Percentiles rank a stretch among this genome's conserved stretches.
Conservation (phyloP, 2,888 invertebrate genomes). For the Metellina segmentata region DNA sequence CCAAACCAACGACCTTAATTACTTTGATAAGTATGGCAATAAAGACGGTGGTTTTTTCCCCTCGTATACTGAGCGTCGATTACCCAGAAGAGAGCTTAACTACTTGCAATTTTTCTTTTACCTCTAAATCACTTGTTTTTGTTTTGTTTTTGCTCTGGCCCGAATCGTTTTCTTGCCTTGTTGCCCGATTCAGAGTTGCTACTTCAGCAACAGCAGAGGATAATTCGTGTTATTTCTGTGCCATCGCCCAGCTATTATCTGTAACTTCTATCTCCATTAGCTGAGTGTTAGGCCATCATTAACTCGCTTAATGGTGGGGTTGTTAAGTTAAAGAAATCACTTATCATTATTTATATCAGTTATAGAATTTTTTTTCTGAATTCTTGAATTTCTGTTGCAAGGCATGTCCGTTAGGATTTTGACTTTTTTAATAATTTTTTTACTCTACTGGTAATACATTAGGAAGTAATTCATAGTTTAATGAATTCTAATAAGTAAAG, state of each 20-base stretch:
- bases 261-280: neutral
- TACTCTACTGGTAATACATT: no score
- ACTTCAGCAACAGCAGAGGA: neutral
- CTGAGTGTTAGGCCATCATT: neutral
- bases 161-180: neutral
- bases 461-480: no score
- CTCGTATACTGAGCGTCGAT: neutral
- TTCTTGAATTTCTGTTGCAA: neutral
- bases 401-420: neutral
- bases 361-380: neutral
- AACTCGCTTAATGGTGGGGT: neutral
- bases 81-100: neutral
- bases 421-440: no score
- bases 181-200: neutral
- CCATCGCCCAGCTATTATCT: neutral
- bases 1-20: slow-evolving; percentile 48
- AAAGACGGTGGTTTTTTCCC: slow-evolving; percentile 15
- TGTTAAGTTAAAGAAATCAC: neutral
- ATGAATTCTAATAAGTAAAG: no score
- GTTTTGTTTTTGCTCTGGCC: neutral
- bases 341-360: neutral
- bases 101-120: slow-evolving; percentile 7
- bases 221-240: neutral
- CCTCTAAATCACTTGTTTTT: neutral
- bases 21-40: slow-evolving; percentile 33